Percentiles rank a stretch among this genome's conserved stretches.
Evolutionary conservation across 2,113 vertebrate species (phyloP).

Genomic region (Halichoeres trimaculatus): DNA sequence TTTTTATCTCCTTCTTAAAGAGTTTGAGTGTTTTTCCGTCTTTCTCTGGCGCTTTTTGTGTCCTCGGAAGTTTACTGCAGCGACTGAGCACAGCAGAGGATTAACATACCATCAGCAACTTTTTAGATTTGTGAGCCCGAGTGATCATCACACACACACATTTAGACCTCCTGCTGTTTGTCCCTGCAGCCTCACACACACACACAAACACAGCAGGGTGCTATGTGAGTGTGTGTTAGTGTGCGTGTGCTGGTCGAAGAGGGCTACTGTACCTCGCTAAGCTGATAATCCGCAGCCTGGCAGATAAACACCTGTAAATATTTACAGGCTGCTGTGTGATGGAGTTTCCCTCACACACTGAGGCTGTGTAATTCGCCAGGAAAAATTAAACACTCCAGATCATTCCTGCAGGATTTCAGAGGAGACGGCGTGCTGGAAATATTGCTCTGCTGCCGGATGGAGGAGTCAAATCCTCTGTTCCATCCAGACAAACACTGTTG

Average conservation of each 20-base stretch:
- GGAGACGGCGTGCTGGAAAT: neutral
- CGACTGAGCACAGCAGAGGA: constrained; percentile 29
- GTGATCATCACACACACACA: neutral
- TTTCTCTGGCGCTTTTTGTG: neutral
- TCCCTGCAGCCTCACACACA: constrained; percentile 31
- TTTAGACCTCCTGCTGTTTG: constrained; percentile 17
- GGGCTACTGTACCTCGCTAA: constrained; percentile 60
- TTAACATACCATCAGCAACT: constrained; percentile 36
- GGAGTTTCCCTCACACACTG: neutral
- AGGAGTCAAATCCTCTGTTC: constrained; percentile 5
- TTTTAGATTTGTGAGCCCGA: constrained; percentile 7
- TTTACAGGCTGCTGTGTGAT: constrained; percentile 51
- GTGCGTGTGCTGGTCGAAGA: constrained; percentile 15
- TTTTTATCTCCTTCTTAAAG: constrained; percentile 22
- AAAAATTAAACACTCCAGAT: constrained; percentile 10
- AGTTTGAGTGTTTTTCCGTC: neutral
- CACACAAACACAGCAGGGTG: constrained; percentile 12
- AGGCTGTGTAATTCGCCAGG: constrained; percentile 14
- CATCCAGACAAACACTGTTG: neutral
- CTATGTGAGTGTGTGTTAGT: constrained; percentile 4
- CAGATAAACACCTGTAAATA: constrained; percentile 73
- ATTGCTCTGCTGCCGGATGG: neutral
- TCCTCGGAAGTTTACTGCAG: constrained; percentile 1
- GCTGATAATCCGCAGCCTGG: constrained; percentile 66
- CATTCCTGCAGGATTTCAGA: constrained; percentile 10